A percentile compares a stretch with the other conserved stretches of the same genome.
These are phyloP conservation scores for Lacerta agilis DNA, from an alignment of 2,797 vertebrate species.

Conservation along the genomic window DNA sequence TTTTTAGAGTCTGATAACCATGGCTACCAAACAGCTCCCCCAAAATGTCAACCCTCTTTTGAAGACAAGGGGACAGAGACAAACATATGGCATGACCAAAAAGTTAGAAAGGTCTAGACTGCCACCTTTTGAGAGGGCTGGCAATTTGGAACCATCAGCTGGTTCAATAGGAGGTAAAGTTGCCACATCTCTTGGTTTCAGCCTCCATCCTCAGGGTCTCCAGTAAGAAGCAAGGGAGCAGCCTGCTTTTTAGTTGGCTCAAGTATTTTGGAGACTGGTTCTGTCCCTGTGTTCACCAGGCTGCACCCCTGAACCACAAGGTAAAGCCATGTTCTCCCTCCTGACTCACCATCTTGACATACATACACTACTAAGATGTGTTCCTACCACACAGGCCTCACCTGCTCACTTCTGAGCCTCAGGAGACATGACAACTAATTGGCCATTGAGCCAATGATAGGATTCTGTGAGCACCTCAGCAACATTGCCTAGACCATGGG, in stretches of 20 bases:
- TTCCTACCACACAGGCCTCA: neutral
- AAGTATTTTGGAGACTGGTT: neutral
- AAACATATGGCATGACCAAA: neutral
- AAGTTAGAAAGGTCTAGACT: neutral
- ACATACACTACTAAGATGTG: neutral
- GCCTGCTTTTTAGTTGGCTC: neutral
- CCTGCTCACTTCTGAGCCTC: neutral
- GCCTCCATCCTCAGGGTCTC: neutral
- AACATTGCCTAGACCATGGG: neutral
- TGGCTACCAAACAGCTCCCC: neutral
- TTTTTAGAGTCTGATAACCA: neutral
- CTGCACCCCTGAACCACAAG: neutral
- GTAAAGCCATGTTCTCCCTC: neutral
- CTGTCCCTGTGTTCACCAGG: neutral
- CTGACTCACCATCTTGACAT: neutral
- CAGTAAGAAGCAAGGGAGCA: too few relatives aligned
- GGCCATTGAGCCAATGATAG: too few relatives aligned
- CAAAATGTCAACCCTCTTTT: neutral
- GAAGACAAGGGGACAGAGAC: neutral
- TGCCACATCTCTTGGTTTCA: neutral
- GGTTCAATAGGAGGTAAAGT: neutral
- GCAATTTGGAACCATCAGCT: neutral
- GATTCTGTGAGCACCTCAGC: neutral
- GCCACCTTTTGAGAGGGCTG: neutral
- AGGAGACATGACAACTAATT: neutral